Evolutionary conservation across 2,797 vertebrate species (phyloP).

Genomic region (Callimico goeldii): DNA sequence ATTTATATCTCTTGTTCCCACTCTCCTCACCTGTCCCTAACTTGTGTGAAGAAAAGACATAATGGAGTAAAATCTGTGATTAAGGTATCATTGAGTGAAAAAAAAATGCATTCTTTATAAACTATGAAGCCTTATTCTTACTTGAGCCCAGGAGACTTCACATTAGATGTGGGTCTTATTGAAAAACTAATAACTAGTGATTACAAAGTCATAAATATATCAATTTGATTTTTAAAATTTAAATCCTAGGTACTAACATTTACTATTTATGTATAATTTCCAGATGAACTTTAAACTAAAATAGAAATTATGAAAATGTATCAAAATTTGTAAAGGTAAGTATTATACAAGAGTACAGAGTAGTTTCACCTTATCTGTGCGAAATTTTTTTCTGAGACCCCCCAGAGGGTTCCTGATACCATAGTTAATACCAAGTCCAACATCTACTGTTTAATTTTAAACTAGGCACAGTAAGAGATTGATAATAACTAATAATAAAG

Average conservation of each 20-base stretch:
- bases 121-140: not conserved
- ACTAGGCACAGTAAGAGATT: not conserved
- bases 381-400: too few relatives aligned
- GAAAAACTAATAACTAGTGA: not conserved
- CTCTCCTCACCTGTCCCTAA: too few relatives aligned
- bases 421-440: not conserved
- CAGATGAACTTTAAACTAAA: not conserved
- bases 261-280: not conserved
- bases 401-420: not conserved
- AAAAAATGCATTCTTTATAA: not conserved
- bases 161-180: not conserved
- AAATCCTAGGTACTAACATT: not conserved
- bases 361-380: not conserved
- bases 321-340: not conserved
- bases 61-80: not conserved
- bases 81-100: not conserved
- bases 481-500: not conserved
- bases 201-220: not conserved
- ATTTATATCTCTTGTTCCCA: not conserved
- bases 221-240: not conserved
- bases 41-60: not conserved
- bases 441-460: not conserved
- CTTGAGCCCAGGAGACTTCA: not conserved
- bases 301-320: not conserved
- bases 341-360: not conserved